Percentiles rank a stretch among this genome's conserved stretches.
Evolutionary conservation across 2,797 vertebrate species (phyloP).

Genomic region (Aselliscus stoliczkanus): DNA sequence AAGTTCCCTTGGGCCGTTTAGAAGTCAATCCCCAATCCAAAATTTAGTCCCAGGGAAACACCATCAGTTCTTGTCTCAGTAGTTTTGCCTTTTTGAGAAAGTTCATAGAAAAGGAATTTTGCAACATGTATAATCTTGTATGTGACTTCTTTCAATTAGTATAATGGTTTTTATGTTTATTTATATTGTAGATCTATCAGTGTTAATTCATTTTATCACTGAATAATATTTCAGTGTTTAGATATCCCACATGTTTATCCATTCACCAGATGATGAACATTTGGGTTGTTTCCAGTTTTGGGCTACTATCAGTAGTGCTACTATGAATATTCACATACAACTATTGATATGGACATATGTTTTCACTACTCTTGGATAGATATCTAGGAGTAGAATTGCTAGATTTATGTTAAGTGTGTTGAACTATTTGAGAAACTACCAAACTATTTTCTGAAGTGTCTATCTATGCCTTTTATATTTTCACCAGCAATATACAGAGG

Average conservation of each 20-base stretch:
- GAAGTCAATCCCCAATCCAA: not conserved
- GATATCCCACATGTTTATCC: not conserved
- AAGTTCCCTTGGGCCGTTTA: not conserved
- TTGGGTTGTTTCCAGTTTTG: not conserved
- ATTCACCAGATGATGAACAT: not conserved
- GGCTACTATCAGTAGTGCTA: not conserved
- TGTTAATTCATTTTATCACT: not conserved
- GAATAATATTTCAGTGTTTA: not conserved
- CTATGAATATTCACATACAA: not conserved
- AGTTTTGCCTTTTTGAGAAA: not conserved
- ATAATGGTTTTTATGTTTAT: not conserved
- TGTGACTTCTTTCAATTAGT: not conserved
- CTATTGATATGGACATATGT: not conserved
- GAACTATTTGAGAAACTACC: constrained; percentile 22
- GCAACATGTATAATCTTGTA: not conserved
- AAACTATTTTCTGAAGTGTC: constrained; percentile 24
- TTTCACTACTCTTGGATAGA: not conserved
- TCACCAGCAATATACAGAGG: not conserved
- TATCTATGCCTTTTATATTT: not conserved
- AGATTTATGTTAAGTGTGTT: not conserved
- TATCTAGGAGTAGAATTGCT: not conserved
- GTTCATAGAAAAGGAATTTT: not conserved
- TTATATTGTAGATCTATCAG: not conserved
- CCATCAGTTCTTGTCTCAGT: not conserved
- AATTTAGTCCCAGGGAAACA: not conserved